Percentiles rank a stretch among this genome's conserved stretches.
Conservation (phyloP, 2,888 invertebrate genomes). For the Troides oblongomaculatus region DNA sequence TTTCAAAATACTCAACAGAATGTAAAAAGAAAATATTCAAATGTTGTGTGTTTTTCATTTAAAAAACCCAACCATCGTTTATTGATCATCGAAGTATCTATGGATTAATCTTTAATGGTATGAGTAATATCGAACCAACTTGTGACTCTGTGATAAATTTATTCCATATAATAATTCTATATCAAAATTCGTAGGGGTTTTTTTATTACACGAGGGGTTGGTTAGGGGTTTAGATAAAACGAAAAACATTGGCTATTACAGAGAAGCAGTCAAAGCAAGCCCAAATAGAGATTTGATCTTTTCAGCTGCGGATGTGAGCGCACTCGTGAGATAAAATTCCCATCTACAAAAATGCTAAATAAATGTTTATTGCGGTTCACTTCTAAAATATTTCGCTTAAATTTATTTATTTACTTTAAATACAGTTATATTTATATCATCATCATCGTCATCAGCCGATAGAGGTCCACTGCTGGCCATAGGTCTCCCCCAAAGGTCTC, state of each 20-base stretch:
- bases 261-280: constrained; percentile 15
- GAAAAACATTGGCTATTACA: constrained; percentile 19
- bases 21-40: too few species aligned
- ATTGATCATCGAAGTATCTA: not conserved
- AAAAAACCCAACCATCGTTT: too few species aligned
- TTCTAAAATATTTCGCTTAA: not conserved
- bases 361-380: constrained; percentile 5
- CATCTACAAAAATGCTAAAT: constrained; percentile 13
- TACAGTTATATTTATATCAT: not conserved
- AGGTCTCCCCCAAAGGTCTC: too few species aligned
- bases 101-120: not conserved
- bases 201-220: not conserved
- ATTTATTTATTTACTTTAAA: not conserved
- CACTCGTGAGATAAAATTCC: constrained; percentile 18
- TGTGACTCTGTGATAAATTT: not conserved
- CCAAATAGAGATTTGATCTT: constrained; percentile 23
- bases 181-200: not conserved
- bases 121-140: not conserved
- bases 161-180: not conserved
- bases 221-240: constrained; percentile 3
- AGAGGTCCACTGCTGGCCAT: too few species aligned
- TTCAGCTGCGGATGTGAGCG: constrained; percentile 7
- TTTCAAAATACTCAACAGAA: too few species aligned
- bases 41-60: too few species aligned
- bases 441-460: too few species aligned